Evolutionary conservation across 2,113 vertebrate genomes (phyloP).

Genomic region (Chamaea fasciata): DNA sequence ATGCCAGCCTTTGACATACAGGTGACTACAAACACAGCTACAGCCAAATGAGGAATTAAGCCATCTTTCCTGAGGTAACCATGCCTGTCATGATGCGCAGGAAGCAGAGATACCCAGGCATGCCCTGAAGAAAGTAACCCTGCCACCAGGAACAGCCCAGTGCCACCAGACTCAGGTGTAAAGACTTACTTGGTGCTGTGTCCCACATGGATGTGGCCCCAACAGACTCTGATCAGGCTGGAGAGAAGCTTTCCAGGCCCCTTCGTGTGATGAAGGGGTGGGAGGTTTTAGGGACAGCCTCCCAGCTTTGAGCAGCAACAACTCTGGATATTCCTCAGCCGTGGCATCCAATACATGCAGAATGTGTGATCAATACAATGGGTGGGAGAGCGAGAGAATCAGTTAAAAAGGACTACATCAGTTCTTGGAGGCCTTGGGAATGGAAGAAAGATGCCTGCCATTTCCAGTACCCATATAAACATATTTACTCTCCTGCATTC

Average conservation of each 20-base stretch:
- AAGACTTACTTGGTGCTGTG: neutral
- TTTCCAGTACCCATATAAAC: neutral
- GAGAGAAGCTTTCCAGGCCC: neutral
- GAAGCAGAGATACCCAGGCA: neutral
- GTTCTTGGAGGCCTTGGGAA: neutral
- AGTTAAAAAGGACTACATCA: neutral
- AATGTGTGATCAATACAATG: neutral
- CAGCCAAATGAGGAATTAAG: neutral
- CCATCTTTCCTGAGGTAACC: neutral
- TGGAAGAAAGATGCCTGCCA: neutral
- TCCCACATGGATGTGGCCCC: neutral
- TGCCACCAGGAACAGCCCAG: neutral
- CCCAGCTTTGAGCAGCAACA: neutral
- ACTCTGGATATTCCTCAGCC: neutral
- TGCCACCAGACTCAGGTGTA: neutral
- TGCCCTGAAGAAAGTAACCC: neutral
- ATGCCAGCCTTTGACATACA: neutral
- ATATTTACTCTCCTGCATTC: neutral
- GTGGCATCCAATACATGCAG: neutral
- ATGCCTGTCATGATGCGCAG: neutral
- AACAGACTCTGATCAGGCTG: neutral
- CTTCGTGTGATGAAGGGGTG: neutral
- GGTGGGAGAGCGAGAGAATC: neutral
- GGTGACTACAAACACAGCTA: neutral
- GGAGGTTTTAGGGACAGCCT: neutral